Evolutionary conservation across 2,888 invertebrate genomes (phyloP).

Genomic region (Odontocolon sp.): DNA sequence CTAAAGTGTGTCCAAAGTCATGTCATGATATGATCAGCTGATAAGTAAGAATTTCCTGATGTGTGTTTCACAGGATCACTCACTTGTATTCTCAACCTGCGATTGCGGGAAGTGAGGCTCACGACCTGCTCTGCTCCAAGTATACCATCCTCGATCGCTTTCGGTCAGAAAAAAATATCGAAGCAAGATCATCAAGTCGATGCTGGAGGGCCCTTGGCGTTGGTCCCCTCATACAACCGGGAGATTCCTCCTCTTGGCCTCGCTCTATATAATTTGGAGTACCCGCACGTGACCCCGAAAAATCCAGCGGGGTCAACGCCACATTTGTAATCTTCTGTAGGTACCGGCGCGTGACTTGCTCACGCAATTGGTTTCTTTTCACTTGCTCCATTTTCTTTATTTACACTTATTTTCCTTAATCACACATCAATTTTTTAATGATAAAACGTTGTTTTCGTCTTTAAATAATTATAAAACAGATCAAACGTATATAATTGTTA

Average conservation of each 20-base stretch:
- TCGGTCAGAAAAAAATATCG: conserved; percentile 21
- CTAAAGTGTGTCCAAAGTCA: too few relatives aligned
- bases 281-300: conserved; percentile 77
- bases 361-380: too few relatives aligned
- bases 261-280: conserved; percentile 79
- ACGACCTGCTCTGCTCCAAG: conserved; percentile 71
- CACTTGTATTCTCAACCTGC: neutral
- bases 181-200: neutral
- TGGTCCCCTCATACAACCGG: conserved; percentile 10
- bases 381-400: neutral
- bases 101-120: conserved; percentile 60
- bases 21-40: too few relatives aligned
- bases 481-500: too few relatives aligned
- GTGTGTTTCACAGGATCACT: too few relatives aligned
- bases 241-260: conserved; percentile 53
- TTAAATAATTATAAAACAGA: too few relatives aligned
- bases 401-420: neutral
- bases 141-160: conserved; percentile 16
- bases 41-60: too few relatives aligned
- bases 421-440: too few relatives aligned
- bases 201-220: conserved; percentile 18
- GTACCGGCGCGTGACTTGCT: conserved; percentile 61
- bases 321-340: conserved; percentile 76
- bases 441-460: too few relatives aligned
- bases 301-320: conserved; percentile 75